Percentiles rank a stretch among this genome's conserved stretches.
Evolutionary conservation across 2,888 invertebrate genomes (phyloP).

Genomic region (Dynastes grantii): DNA sequence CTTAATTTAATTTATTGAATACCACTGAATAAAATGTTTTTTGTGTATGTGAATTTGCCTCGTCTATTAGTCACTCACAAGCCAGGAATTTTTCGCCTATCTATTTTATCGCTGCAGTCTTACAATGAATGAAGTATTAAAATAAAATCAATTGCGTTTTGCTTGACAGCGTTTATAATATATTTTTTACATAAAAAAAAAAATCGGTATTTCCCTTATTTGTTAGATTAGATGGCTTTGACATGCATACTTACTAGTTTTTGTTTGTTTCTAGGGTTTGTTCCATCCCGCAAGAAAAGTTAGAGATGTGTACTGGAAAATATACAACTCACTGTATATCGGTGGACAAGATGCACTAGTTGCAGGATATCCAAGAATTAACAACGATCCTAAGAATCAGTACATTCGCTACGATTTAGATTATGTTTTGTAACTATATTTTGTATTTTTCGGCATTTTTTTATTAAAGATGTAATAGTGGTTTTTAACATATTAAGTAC

Average conservation of each 20-base stretch:
- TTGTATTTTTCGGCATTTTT: constrained; percentile 8
- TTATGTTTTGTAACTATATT: constrained; percentile 83
- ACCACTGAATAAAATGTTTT: no score
- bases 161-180: no score
- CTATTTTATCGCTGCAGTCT: no score
- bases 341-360: constrained; percentile 99
- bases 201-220: no score
- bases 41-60: no score
- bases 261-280: constrained; percentile 80
- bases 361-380: constrained; percentile 97
- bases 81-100: no score
- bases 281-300: constrained; percentile 99
- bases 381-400: constrained; percentile 95
- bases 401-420: constrained; percentile 95
- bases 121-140: no score
- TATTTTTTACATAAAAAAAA: no score
- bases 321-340: constrained; percentile 98
- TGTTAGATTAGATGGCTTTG: no score
- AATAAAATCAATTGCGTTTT: no score
- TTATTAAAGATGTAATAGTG: constrained; percentile 17
- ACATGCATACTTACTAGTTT: background rate
- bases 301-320: constrained; percentile 99
- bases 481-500: constrained; percentile 22
- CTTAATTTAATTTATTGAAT: no score
- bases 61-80: no score